Conservation (phyloP, 2,113 vertebrate species). For the Nesoenas mayeri region DNA sequence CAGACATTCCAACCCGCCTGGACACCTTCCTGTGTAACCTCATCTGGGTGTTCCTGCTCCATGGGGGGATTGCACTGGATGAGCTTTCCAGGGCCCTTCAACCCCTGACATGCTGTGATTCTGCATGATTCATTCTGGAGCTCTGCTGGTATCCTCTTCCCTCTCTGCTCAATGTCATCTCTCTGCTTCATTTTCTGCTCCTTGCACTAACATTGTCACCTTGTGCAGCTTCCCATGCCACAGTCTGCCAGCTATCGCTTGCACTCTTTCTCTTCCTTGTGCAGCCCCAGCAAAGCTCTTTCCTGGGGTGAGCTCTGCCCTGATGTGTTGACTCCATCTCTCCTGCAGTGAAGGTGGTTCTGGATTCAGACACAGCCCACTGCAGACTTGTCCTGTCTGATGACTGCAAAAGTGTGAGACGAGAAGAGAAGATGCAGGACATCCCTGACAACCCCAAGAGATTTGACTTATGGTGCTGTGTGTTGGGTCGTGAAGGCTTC, state of each 20-base stretch:
- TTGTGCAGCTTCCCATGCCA: too few species aligned
- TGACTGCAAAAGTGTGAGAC: neutral
- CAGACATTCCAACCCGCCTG: too few species aligned
- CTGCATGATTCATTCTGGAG: too few species aligned
- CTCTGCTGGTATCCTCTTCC: neutral
- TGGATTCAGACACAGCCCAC: conserved; percentile 1
- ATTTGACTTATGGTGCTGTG: neutral
- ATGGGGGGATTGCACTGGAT: too few species aligned
- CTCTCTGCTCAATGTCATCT: neutral
- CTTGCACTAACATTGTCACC: too few species aligned
- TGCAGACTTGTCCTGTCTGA: neutral
- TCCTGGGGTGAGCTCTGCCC: neutral
- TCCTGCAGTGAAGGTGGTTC: neutral
- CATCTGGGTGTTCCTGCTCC: too few species aligned
- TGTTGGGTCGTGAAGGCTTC: neutral
- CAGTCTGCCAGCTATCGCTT: too few species aligned
- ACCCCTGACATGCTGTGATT: too few species aligned
- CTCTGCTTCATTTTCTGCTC: neutral
- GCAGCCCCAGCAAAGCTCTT: neutral
- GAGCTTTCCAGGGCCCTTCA: too few species aligned
- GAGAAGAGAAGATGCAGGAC: neutral
- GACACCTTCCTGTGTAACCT: too few species aligned
- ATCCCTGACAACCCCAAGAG: neutral
- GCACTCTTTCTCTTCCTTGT: too few species aligned
- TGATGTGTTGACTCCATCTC: neutral